Percentiles rank a stretch among this genome's conserved stretches.
Conservation (phyloP, 2,888 invertebrate species). For the Amaurobius ferox region DNA sequence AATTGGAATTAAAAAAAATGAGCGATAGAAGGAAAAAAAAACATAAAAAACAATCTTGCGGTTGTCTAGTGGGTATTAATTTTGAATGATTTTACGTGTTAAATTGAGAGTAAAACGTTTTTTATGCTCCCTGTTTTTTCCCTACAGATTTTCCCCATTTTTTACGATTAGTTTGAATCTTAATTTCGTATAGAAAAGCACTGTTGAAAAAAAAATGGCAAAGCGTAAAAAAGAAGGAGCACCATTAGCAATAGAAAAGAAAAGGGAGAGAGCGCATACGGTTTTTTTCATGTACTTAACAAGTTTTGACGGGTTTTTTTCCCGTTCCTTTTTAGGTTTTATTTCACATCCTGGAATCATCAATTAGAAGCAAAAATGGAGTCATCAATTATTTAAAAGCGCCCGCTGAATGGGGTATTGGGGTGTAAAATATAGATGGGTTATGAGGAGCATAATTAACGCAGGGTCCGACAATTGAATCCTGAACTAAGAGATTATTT, state of each 20-base stretch:
- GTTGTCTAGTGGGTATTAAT: slow-evolving; percentile 70
- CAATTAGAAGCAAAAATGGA: slow-evolving; percentile 63
- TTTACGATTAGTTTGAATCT: slow-evolving; percentile 70
- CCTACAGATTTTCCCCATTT: slow-evolving; percentile 47
- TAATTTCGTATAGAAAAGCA: slow-evolving; percentile 55
- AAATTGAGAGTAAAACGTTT: slow-evolving; percentile 66
- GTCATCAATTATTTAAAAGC: slow-evolving; percentile 71
- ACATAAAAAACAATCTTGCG: slow-evolving; percentile 65
- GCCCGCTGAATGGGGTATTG: slow-evolving; percentile 63
- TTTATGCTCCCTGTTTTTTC: slow-evolving; percentile 27
- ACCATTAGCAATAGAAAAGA: slow-evolving; percentile 66
- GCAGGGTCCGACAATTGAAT: slow-evolving; percentile 68
- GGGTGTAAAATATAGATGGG: slow-evolving; percentile 72
- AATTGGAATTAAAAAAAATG: slow-evolving; percentile 60
- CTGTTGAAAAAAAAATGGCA: slow-evolving; percentile 18
- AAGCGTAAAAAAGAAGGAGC: slow-evolving; percentile 1
- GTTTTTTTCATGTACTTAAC: slow-evolving; percentile 69
- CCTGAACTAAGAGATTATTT: slow-evolving; percentile 57
- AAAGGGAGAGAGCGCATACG: slow-evolving; percentile 46
- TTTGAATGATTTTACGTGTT: slow-evolving; percentile 72
- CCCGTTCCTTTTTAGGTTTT: slow-evolving; percentile 22
- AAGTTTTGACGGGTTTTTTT: slow-evolving; percentile 63
- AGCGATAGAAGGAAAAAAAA: slow-evolving; percentile 24
- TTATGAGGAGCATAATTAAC: slow-evolving; percentile 69
- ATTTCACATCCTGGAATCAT: slow-evolving; percentile 47